Evolutionary conservation across 2,797 vertebrate genomes (phyloP).

Genomic region (Halcyon badia): DNA sequence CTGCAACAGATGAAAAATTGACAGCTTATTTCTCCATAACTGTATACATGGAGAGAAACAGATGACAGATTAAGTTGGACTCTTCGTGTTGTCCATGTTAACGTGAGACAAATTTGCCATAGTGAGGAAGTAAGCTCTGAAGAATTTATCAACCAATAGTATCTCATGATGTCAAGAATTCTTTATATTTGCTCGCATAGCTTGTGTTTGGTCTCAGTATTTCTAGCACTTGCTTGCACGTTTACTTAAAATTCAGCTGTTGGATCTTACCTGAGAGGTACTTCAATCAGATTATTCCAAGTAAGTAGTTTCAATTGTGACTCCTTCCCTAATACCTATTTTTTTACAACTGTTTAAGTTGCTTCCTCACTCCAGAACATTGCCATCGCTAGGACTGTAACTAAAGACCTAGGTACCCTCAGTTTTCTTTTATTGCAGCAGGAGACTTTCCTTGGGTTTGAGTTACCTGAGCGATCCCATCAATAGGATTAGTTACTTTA

Average conservation of each 20-base stretch:
- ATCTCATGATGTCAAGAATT: neutral
- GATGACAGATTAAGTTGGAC: neutral
- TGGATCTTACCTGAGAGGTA: neutral
- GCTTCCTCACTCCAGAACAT: neutral
- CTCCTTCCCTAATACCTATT: neutral
- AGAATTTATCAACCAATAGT: neutral
- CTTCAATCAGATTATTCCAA: neutral
- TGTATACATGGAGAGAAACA: neutral
- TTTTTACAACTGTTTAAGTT: neutral
- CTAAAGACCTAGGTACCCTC: neutral
- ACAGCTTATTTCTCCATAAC: conserved; percentile 9
- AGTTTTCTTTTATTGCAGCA: neutral
- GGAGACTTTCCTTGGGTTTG: neutral
- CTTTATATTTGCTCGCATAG: neutral
- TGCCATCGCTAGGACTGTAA: neutral
- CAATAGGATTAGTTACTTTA: neutral
- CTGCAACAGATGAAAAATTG: conserved; percentile 77
- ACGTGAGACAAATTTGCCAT: neutral
- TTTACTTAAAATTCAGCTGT: neutral
- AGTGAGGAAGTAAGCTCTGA: neutral
- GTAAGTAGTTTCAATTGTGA: neutral
- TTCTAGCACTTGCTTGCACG: neutral
- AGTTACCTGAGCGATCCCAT: neutral
- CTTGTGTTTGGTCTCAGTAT: neutral
- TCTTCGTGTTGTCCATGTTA: neutral